Conservation (phyloP, 2,888 invertebrate species). For the Synanthedon vespiformis region DNA sequence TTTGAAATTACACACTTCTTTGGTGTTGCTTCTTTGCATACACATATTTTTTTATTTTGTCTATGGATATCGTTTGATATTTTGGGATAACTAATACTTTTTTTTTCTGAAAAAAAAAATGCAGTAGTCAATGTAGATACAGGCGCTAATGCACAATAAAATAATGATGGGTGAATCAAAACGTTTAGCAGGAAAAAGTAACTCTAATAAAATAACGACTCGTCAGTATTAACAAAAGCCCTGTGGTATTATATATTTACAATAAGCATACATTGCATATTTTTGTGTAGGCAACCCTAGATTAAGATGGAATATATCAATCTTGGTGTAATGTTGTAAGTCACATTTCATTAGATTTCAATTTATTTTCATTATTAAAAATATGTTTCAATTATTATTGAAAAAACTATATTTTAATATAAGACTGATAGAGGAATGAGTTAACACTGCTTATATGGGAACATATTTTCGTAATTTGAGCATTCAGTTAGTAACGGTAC, state of each 20-base stretch:
- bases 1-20: no score
- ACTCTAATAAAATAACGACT: conserved; percentile 50
- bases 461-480: background rate
- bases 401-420: conserved; percentile 31
- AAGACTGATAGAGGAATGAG: conserved; percentile 60
- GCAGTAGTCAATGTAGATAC: no score
- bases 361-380: conserved; percentile 2
- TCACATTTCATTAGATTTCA: conserved; percentile 12
- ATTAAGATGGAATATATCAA: conserved; percentile 38
- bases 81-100: no score
- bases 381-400: conserved; percentile 11
- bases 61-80: no score
- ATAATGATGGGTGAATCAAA: no score
- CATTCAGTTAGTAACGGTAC: conserved; percentile 40
- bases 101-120: no score
- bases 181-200: conserved; percentile 14
- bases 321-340: conserved; percentile 35
- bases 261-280: conserved; percentile 32
- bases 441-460: conserved; percentile 23
- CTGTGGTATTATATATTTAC: conserved; percentile 45
- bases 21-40: no score
- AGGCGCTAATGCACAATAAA: no score
- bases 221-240: conserved; percentile 60
- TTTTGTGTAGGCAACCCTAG: conserved; percentile 48
- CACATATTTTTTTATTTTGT: no score